Evolutionary conservation across 2,113 vertebrate genomes (phyloP), one percentile per base, ranked within the genome.

Genomic region (Lates calcarifer): DNA sequence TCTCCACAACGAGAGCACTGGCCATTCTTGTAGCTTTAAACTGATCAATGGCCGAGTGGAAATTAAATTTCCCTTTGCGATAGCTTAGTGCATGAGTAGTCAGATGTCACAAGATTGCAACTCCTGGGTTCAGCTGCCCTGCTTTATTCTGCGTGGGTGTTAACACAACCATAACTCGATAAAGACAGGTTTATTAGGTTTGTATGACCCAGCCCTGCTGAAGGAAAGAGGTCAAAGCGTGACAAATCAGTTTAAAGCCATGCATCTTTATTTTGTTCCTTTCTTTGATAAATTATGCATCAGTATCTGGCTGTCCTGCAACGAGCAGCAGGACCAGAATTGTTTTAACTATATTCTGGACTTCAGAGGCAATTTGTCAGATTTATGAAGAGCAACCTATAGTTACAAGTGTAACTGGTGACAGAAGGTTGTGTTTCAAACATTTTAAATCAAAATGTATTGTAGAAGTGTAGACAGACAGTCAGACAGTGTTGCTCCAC

Each of bases 151-250:
- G 58, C 4, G 74, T 73, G 74, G 84, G 80, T 41, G 82, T 77
- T 58, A 89, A 79, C 71, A 4, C 67, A 1, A 29, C 70, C 61
- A 49, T 82, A 89, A 90, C 87, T 86, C 29, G 17, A 86, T 90
- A 35, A 79, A 53, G 79, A 73, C 61, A 51, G 74, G 15, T 89
- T 92, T 89, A 87, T 89, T 82, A 64, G 69, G 47, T 84, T 66
- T 53, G 62, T 31, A 26, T 73, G 75, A 79, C 66, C 73, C 17
- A 0, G 49, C 26, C 39, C 22, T 51, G 47, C 67, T 35, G 64
- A 83, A 65, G 57, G 53, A 72, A 68, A 74, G 55, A 41, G 24
- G 60, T 83, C 82, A 79, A 72, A 70, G 71, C 35, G 51, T 24
- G 56, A 78, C 24, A 51, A 45, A 78, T 76, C 73, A 56, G 81